Conservation (phyloP, 1,140 invertebrate species). For the Nilaparvata lugens region DNA sequence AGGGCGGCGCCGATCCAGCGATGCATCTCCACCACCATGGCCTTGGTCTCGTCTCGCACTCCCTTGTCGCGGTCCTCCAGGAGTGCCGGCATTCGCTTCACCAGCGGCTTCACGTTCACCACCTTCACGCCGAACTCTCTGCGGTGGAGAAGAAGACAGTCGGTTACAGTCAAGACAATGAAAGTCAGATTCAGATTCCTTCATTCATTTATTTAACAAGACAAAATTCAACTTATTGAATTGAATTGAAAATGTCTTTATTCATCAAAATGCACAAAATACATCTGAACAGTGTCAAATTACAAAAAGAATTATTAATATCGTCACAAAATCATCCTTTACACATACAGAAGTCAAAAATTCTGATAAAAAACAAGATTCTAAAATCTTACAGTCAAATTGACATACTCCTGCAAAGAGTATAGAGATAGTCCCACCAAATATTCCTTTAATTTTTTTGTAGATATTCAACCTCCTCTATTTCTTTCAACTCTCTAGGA, state of each 20-base stretch:
- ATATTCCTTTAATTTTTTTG: too few relatives aligned
- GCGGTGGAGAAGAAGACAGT: slow-evolving; percentile 27
- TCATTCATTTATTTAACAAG: not conserved
- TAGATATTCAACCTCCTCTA: too few relatives aligned
- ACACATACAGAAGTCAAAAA: too few relatives aligned
- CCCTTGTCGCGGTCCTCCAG: slow-evolving; percentile 86
- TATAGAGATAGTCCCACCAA: too few relatives aligned
- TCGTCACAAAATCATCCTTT: too few relatives aligned
- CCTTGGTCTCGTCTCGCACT: slow-evolving; percentile 86
- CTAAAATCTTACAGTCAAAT: too few relatives aligned
- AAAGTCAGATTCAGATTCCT: not conserved
- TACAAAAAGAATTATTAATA: too few relatives aligned
- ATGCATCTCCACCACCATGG: slow-evolving; percentile 83
- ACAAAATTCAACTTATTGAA: not conserved
- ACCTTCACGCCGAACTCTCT: slow-evolving; percentile 89
- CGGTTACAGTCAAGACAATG: not conserved
- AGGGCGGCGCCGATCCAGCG: slow-evolving; percentile 82
- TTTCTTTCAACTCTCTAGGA: too few relatives aligned
- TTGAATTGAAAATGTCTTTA: not conserved
- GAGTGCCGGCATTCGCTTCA: slow-evolving; percentile 77
- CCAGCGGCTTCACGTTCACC: slow-evolving; percentile 75
- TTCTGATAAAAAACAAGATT: too few relatives aligned
- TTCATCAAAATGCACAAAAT: too few relatives aligned
- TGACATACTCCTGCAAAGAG: too few relatives aligned
- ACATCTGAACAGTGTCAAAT: too few relatives aligned